Evolutionary conservation across 2,113 vertebrate genomes (phyloP), one percentile per base, ranked within the genome.

Genomic region (Ranitomeya variabilis): DNA sequence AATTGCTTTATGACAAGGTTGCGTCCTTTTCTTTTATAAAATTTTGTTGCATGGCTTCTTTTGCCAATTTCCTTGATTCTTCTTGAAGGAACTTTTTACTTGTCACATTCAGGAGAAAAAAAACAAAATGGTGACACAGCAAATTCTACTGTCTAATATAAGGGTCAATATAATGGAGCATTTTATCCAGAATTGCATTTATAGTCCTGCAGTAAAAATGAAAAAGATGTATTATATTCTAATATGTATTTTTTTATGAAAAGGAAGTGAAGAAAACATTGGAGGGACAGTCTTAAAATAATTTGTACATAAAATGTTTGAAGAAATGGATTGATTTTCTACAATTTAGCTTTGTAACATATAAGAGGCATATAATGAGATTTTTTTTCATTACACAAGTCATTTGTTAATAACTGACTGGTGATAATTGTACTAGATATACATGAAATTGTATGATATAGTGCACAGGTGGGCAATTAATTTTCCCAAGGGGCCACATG

Each of bases 1-100:
- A 96, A 96, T 96, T 93, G 94, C 93, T 94, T 96, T 94, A 95
- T 96, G 95, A 94, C 92, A 88, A 82, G 79, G 94, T 92, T 92
- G 90, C 91, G 94, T 95, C 95, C 93, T 92, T 92, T 95, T 94
- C 94, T 94, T 95, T 96, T 95, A 94, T 92, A 92, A 92, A 89
- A 91, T 93, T 91, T 69, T 90, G 93, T 76, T 88, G 21, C 55
- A 88, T 45, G 80, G 19, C 66, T 74, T 26, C 54, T 88, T 83
- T 74, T 62, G 67, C 55, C 57, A 76, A 51, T 82, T 87, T 81
- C 69, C 57, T 45, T 83, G 67, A 76, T 83, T 84, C 64, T 84
- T 71, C 64, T 62, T 31, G 76, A 88, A 83, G 87, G 62, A 76
- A 83, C 86, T 88, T 88, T 88, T 88, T 73, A 83, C 67, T 62